These are phyloP conservation scores for Rotaria macrura DNA, from an alignment of 2,888 invertebrate species.

Conservation along the genomic window DNA sequence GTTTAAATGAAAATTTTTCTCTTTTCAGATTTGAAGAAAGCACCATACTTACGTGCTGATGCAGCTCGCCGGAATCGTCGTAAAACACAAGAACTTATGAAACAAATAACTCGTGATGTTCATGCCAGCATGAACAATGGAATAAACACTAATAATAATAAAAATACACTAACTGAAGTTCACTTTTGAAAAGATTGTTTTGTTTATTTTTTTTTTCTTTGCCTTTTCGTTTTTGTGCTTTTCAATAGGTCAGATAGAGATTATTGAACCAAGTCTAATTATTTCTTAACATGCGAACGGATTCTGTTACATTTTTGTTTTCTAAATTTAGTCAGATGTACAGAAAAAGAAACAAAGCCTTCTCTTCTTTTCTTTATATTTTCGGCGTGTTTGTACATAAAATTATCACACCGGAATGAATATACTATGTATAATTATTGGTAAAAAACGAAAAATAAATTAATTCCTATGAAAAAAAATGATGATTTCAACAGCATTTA, in stretches of 20 bases:
- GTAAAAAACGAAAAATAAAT: not conserved
- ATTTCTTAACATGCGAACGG: not conserved
- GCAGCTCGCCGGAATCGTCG: constrained; percentile 33
- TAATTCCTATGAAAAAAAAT: not conserved
- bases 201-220: not conserved
- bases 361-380: not conserved
- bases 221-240: not conserved
- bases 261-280: not conserved
- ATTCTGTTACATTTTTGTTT: not conserved
- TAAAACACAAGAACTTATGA: constrained; percentile 33
- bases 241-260: not conserved
- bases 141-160: not conserved
- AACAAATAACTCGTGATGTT: constrained; percentile 24
- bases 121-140: not conserved
- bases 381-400: not conserved
- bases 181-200: not conserved
- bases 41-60: constrained; percentile 24
- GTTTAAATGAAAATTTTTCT: too few relatives aligned
- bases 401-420: not conserved
- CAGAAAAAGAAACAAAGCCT: not conserved
- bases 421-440: not conserved
- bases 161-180: not conserved
- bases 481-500: not conserved
- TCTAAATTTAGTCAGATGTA: not conserved
- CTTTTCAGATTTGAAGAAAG: not conserved